phyloP scores from a whole-genome alignment of 2,888 invertebrate species.

The Diarsia rubi region DNA sequence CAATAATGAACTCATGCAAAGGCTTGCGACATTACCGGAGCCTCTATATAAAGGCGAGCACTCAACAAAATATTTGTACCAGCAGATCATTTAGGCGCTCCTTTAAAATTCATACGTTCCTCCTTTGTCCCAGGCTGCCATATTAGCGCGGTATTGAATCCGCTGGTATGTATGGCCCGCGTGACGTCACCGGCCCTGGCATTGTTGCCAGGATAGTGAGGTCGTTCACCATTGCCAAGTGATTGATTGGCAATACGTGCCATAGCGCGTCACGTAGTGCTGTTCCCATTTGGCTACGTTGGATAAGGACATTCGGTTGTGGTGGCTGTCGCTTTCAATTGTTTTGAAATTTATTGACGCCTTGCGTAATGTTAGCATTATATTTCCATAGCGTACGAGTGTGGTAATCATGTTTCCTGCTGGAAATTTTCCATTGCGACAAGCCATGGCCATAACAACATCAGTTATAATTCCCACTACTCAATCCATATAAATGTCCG shows the following conservation, averaged over 20 bases:
- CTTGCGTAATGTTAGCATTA: constrained; percentile 57
- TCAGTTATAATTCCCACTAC: background rate
- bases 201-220: constrained; percentile 76
- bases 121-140: constrained; percentile 65
- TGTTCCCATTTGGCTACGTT: constrained; percentile 69
- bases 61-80: constrained; percentile 52
- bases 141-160: constrained; percentile 67
- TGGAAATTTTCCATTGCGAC: constrained; percentile 33
- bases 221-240: constrained; percentile 80
- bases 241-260: constrained; percentile 82
- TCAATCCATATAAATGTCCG: background rate
- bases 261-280: constrained; percentile 58
- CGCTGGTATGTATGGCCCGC: constrained; percentile 62
- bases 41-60: constrained; percentile 32
- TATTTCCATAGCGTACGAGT: constrained; percentile 59
- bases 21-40: constrained; percentile 17
- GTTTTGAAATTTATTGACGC: constrained; percentile 68
- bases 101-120: constrained; percentile 60
- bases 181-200: constrained; percentile 75
- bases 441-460: constrained; percentile 12
- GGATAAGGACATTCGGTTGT: constrained; percentile 68
- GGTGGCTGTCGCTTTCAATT: constrained; percentile 67
- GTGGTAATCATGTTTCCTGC: constrained; percentile 52
- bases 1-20: constrained; percentile 1
- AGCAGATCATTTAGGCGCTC: constrained; percentile 60